Conservation (phyloP, 2,113 vertebrate genomes). For the Myotis brandtii region DNA sequence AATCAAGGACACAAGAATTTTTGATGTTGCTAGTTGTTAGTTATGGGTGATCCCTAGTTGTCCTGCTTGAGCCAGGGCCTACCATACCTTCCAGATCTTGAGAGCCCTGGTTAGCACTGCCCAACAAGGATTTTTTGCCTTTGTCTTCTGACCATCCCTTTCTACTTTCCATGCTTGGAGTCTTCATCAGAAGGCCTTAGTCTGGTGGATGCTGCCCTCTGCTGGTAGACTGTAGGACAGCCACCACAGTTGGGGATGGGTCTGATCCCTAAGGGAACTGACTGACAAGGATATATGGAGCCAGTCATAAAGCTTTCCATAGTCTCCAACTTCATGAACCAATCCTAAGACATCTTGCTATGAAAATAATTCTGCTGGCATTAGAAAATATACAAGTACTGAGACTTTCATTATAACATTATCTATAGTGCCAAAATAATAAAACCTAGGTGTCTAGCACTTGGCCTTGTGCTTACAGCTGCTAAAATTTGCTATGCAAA, state of each 20-base stretch:
- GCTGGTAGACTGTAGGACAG: conserved; percentile 29
- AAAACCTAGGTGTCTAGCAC: background rate
- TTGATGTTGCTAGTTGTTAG: conserved; percentile 17
- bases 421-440: conserved; percentile 31
- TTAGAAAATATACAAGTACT: conserved; percentile 45
- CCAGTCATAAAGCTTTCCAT: background rate
- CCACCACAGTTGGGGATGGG: background rate
- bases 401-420: background rate
- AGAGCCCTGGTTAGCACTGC: background rate
- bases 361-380: background rate
- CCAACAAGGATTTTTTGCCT: conserved; percentile 32
- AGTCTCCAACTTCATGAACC: conserved; percentile 20
- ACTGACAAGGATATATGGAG: background rate
- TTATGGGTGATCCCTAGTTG: background rate
- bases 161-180: background rate
- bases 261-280: background rate
- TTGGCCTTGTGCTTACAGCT: background rate
- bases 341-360: background rate
- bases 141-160: background rate
- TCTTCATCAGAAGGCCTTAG: background rate
- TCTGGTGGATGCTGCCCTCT: conserved; percentile 81
- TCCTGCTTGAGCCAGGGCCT: background rate
- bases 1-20: background rate
- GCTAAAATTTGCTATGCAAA: conserved; percentile 17
- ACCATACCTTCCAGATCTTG: background rate